phyloP scores from a whole-genome alignment of 2,888 invertebrate genomes.

The Eurois occulta region DNA sequence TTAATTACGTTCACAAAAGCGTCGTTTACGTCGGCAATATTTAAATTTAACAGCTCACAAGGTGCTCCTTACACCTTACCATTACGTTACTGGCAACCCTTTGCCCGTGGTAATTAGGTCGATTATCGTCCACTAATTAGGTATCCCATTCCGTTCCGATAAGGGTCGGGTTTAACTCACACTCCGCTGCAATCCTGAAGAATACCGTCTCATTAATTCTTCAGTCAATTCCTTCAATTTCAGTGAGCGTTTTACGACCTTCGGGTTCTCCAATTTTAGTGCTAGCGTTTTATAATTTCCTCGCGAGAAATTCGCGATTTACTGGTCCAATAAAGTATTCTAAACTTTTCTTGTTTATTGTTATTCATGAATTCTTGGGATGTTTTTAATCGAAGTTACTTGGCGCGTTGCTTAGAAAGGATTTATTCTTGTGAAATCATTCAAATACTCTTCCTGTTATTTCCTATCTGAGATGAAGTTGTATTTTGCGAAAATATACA shows the following conservation, averaged over 20 bases:
- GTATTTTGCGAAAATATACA: background rate
- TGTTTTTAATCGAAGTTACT: constrained; percentile 25
- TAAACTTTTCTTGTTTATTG: constrained; percentile 45
- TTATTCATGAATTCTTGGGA: constrained; percentile 39
- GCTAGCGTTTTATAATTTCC: constrained; percentile 56
- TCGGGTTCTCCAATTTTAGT: constrained; percentile 33
- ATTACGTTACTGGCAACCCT: constrained; percentile 51
- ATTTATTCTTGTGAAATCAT: constrained; percentile 4
- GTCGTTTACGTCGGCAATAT: constrained; percentile 48
- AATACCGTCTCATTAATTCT: constrained; percentile 68
- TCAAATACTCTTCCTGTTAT: background rate
- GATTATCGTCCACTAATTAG: constrained; percentile 69
- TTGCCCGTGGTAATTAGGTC: constrained; percentile 58
- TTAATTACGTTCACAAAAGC: constrained; percentile 45
- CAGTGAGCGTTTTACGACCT: constrained; percentile 69
- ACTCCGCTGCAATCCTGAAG: constrained; percentile 29
- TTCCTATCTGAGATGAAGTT: background rate
- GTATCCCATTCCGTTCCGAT: constrained; percentile 58
- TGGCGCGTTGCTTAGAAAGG: background rate
- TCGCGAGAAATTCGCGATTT: constrained; percentile 46
- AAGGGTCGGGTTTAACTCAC: constrained; percentile 53
- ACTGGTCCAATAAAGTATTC: constrained; percentile 49
- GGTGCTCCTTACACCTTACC: constrained; percentile 32
- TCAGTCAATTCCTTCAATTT: constrained; percentile 66
- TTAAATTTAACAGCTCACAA: constrained; percentile 57